Conservation (phyloP, 2,113 vertebrate species). For the Riparia riparia region DNA sequence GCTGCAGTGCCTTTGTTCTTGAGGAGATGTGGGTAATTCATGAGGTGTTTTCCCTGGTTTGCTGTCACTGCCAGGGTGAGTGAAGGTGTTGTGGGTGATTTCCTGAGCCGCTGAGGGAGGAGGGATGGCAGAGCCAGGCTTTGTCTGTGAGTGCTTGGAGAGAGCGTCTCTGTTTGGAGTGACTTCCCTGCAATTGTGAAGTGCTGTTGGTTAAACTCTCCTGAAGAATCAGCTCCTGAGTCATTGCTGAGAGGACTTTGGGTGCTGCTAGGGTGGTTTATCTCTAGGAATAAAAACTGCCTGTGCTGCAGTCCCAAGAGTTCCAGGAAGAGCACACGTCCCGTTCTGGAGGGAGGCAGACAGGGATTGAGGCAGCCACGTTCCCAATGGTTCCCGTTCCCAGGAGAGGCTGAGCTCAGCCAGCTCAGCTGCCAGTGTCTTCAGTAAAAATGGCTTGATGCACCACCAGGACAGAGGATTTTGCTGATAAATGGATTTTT, state of each 20-base stretch:
- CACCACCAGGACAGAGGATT: not conserved
- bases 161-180: not conserved
- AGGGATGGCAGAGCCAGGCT: not conserved
- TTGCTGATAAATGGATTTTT: not conserved
- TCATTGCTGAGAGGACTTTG: not conserved
- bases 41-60: not conserved
- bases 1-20: not conserved
- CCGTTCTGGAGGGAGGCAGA: not conserved
- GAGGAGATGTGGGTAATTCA: not conserved
- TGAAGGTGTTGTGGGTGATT: not conserved
- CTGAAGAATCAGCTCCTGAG: conserved; percentile 23
- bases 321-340: not conserved
- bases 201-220: not conserved
- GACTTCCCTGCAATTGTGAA: not conserved
- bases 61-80: not conserved
- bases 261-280: not conserved
- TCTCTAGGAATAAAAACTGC: not conserved
- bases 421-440: not conserved
- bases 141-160: not conserved
- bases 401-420: not conserved
- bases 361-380: accelerated
- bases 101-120: not conserved
- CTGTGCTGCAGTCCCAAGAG: not conserved
- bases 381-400: not conserved
- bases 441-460: accelerated